Percentiles rank a stretch among this genome's conserved stretches.
These are phyloP conservation scores for Tenthredo livida DNA, from an alignment of 2,888 invertebrate genomes.

Conservation along the genomic window DNA sequence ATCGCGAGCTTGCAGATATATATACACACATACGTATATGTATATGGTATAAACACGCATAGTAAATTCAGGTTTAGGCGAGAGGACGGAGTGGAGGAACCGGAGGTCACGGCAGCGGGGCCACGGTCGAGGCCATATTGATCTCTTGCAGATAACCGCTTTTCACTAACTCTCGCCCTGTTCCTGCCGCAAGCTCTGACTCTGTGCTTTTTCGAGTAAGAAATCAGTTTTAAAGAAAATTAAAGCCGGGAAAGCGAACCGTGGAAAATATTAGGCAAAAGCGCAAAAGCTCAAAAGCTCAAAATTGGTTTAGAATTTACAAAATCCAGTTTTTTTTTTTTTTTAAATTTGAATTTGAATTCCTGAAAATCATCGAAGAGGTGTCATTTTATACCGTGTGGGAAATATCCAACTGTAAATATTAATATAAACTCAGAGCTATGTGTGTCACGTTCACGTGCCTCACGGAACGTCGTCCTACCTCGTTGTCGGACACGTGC, in stretches of 20 bases:
- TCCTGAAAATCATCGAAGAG: neutral
- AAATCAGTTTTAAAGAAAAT: neutral
- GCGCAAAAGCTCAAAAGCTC: neutral
- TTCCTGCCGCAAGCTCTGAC: neutral
- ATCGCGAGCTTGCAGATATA: neutral
- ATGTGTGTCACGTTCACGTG: conserved; percentile 24
- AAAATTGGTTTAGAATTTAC: neutral
- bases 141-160: conserved; percentile 46
- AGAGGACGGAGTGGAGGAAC: neutral
- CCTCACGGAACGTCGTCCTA: conserved; percentile 24
- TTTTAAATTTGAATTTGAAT: neutral
- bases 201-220: neutral
- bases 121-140: conserved; percentile 51
- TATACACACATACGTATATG: too few relatives aligned
- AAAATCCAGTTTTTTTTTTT: neutral
- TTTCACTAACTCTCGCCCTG: conserved; percentile 43
- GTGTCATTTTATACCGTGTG: neutral
- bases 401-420: neutral
- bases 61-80: neutral
- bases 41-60: neutral
- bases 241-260: neutral
- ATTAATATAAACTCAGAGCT: neutral
- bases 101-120: conserved; percentile 47
- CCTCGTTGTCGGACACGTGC: conserved; percentile 21
- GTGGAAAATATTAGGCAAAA: neutral